Percentiles rank a stretch among this genome's conserved stretches.
Conservation (phyloP, 2,113 vertebrate species). For the Hoplias malabaricus region DNA sequence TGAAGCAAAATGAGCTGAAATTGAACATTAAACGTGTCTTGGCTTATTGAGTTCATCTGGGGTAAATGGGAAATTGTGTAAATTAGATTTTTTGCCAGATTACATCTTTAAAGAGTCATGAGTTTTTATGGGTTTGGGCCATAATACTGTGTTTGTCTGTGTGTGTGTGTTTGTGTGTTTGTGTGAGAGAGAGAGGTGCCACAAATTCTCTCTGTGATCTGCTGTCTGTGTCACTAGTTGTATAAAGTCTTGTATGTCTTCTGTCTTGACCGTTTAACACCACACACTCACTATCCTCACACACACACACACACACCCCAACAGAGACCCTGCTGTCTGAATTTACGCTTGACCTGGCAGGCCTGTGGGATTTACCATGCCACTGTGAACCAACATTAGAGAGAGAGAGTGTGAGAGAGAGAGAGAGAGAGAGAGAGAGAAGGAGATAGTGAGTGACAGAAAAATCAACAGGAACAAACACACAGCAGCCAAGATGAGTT, state of each 20-base stretch:
- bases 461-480: constrained; percentile 17
- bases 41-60: too few species aligned
- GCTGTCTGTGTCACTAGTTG: constrained; percentile 1
- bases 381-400: constrained; percentile 31
- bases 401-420: background rate
- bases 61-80: too few species aligned
- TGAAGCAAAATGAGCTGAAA: too few species aligned
- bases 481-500: constrained; percentile 13
- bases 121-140: background rate
- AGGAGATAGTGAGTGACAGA: constrained; percentile 19
- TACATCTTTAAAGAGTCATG: too few species aligned
- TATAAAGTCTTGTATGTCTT: constrained; percentile 1
- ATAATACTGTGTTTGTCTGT: background rate
- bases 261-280: constrained; percentile 12
- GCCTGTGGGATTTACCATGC: constrained; percentile 24
- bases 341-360: constrained; percentile 27
- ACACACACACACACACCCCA: constrained; percentile 4
- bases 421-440: constrained; percentile 10
- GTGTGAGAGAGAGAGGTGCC: background rate
- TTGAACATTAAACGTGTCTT: too few species aligned
- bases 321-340: background rate
- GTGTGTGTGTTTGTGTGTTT: background rate
- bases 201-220: constrained; percentile 4
- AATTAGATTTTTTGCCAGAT: too few species aligned
- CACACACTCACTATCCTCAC: constrained; percentile 14